Base-by-base conservation (phyloP, 2,888 invertebrate genomes). In the Hetaerina titia region DNA sequence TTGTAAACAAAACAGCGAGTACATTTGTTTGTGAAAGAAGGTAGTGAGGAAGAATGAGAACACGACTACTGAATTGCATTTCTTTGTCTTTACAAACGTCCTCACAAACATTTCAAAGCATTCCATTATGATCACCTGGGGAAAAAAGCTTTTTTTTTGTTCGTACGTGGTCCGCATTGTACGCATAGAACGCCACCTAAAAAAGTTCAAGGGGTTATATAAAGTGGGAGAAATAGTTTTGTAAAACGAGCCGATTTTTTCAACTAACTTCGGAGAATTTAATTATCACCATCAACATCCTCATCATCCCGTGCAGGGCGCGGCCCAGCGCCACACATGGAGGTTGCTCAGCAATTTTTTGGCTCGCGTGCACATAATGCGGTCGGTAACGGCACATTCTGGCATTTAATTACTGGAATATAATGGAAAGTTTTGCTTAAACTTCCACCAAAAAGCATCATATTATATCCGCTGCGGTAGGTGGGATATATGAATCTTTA, bases 201-300 rank as follows among this genome's bases (percentile, higher is more conserved):
- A 81, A 31, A 22, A 81, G 81, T 81, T 31, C 81, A 25, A 15
- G n/a, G 22, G 81, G 31, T 81, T 13, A 31, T 25, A 31, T 45
- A 81, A 81, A 81, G 9, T 9, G 81, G 15, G 69, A 69, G 45
- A 69, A n/a, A 69, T n/a, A 69, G 81, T 31, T 31, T 31, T 31
- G 11, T 31, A 31, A 31, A 81, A 22, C 31, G 81, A 15, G 31
- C 11, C 25, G 25, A 81, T 25, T 81, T 81, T 69, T 81, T 31
- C n/a, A 25, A 7, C 81, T 31, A 81, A 81, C 81, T 81, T 31
- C n/a, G 31, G 81, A 81, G 81, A 81, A 81, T 81, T 81, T 81
- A 81, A 81, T 81, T 81, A 81, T 81, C 81, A 31, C 31, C 81
- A 81, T 81, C 81, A 81, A 81, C 81, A 81, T 81, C 81, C 25